Conservation (phyloP, 2,888 invertebrate genomes). For the Oscheius sp. region DNA sequence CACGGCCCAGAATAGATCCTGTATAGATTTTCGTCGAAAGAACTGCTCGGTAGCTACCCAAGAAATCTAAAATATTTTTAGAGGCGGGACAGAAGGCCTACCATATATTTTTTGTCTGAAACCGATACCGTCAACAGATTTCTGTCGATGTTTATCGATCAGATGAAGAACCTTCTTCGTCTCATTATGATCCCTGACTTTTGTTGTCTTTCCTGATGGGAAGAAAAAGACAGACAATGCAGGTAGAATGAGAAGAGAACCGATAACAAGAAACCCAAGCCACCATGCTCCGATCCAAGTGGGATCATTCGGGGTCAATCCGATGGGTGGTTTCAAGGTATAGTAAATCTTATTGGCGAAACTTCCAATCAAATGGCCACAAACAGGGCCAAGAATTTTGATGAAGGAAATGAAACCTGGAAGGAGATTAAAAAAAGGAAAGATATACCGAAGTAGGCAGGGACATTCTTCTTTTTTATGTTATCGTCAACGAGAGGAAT, state of each 20-base stretch:
- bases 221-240: conserved; percentile 71
- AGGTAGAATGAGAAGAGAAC: conserved; percentile 49
- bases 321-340: conserved; percentile 59
- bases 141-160: conserved; percentile 44
- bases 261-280: conserved; percentile 71
- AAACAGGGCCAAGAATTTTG: conserved; percentile 69
- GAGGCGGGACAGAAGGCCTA: not conserved
- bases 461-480: conserved; percentile 66
- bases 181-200: not conserved
- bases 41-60: conserved; percentile 55
- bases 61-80: conserved; percentile 53
- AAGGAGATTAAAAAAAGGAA: not conserved
- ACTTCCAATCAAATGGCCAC: conserved; percentile 69
- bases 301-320: conserved; percentile 70
- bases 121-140: conserved; percentile 33
- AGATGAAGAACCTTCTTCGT: conserved; percentile 35
- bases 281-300: conserved; percentile 74
- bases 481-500: conserved; percentile 70
- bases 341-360: conserved; percentile 65
- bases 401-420: conserved; percentile 68
- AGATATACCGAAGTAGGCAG: conserved; percentile 67
- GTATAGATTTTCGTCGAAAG: conserved; percentile 61
- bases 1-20: conserved; percentile 63
- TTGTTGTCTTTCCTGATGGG: conserved; percentile 57
- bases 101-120: conserved; percentile 14